Evolutionary conservation across 2,888 invertebrate species (phyloP), one percentile per base, ranked within the genome.

Genomic region (Euproctis similis): DNA sequence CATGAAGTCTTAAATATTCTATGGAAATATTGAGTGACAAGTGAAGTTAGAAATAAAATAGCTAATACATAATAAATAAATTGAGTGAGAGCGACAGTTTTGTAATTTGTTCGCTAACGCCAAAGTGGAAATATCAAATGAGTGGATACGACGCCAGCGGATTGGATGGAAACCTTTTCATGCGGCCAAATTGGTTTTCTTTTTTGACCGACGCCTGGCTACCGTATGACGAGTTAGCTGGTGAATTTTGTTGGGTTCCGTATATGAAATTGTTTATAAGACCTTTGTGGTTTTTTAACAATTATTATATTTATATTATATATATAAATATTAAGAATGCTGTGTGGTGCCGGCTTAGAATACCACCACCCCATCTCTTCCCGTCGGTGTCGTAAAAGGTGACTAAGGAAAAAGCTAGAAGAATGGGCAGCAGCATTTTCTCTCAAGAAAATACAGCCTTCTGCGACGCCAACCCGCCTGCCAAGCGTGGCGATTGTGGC

Each of bases 101-200:
- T 75, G 77, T 82, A 81, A 82, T 84, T 84, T 80, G 80, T 78
- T 81, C 72, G 67, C 66, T 70, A 69, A 67, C 63, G 65, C 36
- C 59, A 61, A n/a, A 70, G 73, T 67, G 76, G 71, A 81, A 82
- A 81, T 81, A 77, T 78, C 78, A 73, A 81, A 80, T 81, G 78
- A 81, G 82, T 81, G 76, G 77, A 77, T 77, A 75, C 73, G 75
- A 66, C 63, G 50, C 45, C 51, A 47, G 61, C 67, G 69, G n/a
- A 77, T 78, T 71, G 76, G 76, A 75, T 77, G 72, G 78, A 73
- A n/a, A 74, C 68, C 82, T 81, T 82, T 82, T 82, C 80, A 81
- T 67, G 77, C 80, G 80, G 64, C 64, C 73, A 77, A 82, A 84
- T 82, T 82, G 81, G 77, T 82, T 84, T 84, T 84, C 78, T 80